Conservation (phyloP, 2,797 vertebrate species). For the Rhincodon typus region DNA sequence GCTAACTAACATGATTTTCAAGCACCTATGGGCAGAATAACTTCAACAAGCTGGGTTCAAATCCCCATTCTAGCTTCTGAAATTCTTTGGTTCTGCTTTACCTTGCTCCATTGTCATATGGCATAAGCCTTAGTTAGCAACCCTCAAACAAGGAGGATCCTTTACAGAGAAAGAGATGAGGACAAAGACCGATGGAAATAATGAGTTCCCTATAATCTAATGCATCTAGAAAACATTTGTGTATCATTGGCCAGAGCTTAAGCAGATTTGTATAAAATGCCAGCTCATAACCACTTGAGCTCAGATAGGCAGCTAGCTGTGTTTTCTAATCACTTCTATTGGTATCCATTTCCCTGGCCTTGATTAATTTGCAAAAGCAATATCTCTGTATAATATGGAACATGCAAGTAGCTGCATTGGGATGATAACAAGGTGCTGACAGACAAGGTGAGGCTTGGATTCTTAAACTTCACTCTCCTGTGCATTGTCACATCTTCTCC, state of each 20-base stretch:
- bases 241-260: not conserved
- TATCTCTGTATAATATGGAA: constrained; percentile 59
- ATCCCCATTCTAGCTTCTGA: not conserved
- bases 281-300: constrained; percentile 40
- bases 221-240: not conserved
- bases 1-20: not conserved
- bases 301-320: constrained; percentile 47
- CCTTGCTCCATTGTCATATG: not conserved
- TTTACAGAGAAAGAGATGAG: not conserved
- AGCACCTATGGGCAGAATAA: not conserved
- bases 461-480: constrained; percentile 38
- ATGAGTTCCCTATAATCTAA: not conserved
- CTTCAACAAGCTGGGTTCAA: not conserved
- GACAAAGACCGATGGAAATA: not conserved
- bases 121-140: not conserved
- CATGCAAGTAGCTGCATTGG: constrained; percentile 43
- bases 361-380: constrained; percentile 59
- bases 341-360: constrained; percentile 56
- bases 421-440: constrained; percentile 54
- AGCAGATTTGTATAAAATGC: constrained; percentile 39
- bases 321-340: constrained; percentile 52
- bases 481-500: constrained; percentile 58
- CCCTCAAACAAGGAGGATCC: not conserved
- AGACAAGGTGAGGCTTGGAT: constrained; percentile 46
- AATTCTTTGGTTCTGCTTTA: not conserved